phyloP scores from a whole-genome alignment of 2,113 vertebrate genomes.

The Uropsilus gracilis region DNA sequence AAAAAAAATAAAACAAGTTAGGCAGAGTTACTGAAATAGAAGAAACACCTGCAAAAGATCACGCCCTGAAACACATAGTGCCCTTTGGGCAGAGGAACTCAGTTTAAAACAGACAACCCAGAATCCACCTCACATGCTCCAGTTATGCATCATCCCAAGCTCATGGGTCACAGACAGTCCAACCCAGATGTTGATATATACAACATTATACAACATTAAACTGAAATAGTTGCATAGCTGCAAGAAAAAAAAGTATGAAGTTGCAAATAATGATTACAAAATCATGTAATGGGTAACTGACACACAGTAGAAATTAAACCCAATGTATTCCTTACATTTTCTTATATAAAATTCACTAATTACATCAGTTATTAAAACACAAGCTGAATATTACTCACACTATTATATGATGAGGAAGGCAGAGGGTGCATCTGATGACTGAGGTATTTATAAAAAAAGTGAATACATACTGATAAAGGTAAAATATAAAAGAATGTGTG shows the following conservation, averaged over 20 bases:
- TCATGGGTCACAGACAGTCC: conserved; percentile 92
- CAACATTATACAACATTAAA: conserved; percentile 94
- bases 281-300: conserved; percentile 55
- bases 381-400: conserved; percentile 24
- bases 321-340: conserved; percentile 63
- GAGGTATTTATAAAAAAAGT: background rate
- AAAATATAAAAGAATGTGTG: conserved; percentile 12
- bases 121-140: conserved; percentile 67
- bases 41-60: too few species aligned
- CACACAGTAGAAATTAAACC: conserved; percentile 62
- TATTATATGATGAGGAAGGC: too few species aligned
- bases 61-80: too few species aligned
- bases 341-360: conserved; percentile 61
- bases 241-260: conserved; percentile 57
- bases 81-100: too few species aligned
- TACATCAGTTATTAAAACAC: conserved; percentile 8
- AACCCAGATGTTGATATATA: conserved; percentile 90
- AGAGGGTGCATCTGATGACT: too few species aligned
- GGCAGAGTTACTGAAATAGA: too few species aligned
- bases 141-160: conserved; percentile 87
- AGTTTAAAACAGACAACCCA: too few species aligned
- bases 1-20: too few species aligned
- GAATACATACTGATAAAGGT: background rate
- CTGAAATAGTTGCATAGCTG: conserved; percentile 80
- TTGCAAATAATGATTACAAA: conserved; percentile 76